A percentile compares a stretch with the other conserved stretches of the same genome.
Conservation (phyloP, 2,113 vertebrate species). For the Merops nubicus region DNA sequence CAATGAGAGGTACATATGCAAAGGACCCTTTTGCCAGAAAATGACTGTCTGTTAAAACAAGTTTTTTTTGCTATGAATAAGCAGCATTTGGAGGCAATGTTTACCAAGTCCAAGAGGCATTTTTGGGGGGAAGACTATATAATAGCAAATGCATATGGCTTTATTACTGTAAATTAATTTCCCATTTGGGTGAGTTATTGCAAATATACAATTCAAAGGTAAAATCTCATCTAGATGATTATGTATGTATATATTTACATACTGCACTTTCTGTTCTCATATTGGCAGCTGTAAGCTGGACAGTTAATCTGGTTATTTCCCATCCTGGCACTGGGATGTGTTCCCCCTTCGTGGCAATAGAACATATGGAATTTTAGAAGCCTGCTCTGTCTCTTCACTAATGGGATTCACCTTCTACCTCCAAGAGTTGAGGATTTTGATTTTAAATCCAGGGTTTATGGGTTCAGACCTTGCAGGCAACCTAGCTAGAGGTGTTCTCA, state of each 20-base stretch:
- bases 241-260: not conserved
- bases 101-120: not conserved
- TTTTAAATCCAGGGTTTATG: slow-evolving; percentile 38
- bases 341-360: slow-evolving; percentile 6
- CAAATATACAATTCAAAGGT: slow-evolving; percentile 9
- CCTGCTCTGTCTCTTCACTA: slow-evolving; percentile 29
- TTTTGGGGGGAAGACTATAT: not conserved
- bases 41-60: not conserved
- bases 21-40: not conserved
- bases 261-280: not conserved
- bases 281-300: not conserved
- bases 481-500: not conserved
- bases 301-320: not conserved
- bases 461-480: not conserved
- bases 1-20: not conserved
- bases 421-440: not conserved
- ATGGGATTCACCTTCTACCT: slow-evolving; percentile 52
- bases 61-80: not conserved
- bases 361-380: slow-evolving; percentile 20
- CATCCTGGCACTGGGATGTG: not conserved
- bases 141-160: not conserved
- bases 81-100: not conserved
- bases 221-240: not conserved
- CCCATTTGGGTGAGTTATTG: not conserved
- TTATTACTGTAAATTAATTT: slow-evolving; percentile 11